These are phyloP conservation scores for Colostygia pectinataria DNA, from an alignment of 2,888 invertebrate species.

Conservation along the genomic window DNA sequence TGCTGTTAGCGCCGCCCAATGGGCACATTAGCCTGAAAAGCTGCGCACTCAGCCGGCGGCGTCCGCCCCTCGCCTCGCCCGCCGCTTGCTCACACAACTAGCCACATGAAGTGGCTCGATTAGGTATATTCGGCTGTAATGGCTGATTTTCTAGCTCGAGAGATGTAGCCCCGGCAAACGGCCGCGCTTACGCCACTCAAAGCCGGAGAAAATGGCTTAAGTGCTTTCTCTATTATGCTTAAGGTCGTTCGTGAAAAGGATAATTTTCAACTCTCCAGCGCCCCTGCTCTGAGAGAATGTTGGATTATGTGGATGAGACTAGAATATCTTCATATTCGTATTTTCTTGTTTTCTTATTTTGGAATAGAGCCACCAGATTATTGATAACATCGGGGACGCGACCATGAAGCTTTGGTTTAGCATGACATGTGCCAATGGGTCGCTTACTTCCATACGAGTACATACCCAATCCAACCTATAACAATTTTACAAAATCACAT, in stretches of 20 bases:
- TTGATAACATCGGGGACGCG: no score
- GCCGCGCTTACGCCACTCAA: conserved; percentile 81
- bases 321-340: conserved; percentile 14
- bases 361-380: no score
- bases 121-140: conserved; percentile 71
- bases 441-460: no score
- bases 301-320: conserved; percentile 54
- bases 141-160: conserved; percentile 82
- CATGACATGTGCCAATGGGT: no score
- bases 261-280: conserved; percentile 81
- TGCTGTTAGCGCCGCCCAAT: conserved; percentile 80
- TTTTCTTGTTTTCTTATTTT: no score
- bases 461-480: no score
- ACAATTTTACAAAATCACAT: no score
- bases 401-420: no score
- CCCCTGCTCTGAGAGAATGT: conserved; percentile 56
- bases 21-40: conserved; percentile 73
- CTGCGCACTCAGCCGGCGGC: conserved; percentile 54
- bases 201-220: conserved; percentile 83
- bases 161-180: conserved; percentile 76
- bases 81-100: conserved; percentile 41
- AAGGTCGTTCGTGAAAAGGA: conserved; percentile 82
- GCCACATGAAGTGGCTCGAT: conserved; percentile 54
- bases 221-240: conserved; percentile 83
- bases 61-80: conserved; percentile 44